Conservation (phyloP, 2,888 invertebrate genomes). For the Caenorhabditis imperialis region DNA sequence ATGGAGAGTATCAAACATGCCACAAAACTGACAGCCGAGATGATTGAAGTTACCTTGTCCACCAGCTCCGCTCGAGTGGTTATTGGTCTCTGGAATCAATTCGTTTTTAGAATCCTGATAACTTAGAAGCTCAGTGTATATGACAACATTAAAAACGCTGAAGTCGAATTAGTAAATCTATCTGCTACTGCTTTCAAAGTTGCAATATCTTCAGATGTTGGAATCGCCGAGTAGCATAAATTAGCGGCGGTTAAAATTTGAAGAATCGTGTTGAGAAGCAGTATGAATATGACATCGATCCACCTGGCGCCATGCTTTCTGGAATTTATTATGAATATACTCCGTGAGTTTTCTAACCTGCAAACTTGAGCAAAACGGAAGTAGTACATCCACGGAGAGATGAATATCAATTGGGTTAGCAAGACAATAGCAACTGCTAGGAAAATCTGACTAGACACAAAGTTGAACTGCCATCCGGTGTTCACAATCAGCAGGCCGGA, state of each 20-base stretch:
- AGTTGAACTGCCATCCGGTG: conserved; percentile 39
- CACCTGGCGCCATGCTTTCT: conserved; percentile 23
- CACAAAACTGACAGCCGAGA: conserved; percentile 14
- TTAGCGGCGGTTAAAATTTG: conserved; percentile 16
- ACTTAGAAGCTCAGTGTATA: conserved; percentile 4
- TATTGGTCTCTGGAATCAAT: conserved; percentile 11
- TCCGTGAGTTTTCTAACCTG: conserved; percentile 3
- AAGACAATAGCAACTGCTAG: conserved; percentile 22
- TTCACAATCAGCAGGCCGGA: conserved; percentile 31
- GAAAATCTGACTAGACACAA: conserved; percentile 15
- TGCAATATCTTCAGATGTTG: background rate
- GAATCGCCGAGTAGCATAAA: conserved; percentile 17
- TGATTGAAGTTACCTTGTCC: conserved; percentile 9
- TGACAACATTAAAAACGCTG: conserved; percentile 15
- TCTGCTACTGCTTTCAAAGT: background rate
- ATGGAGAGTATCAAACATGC: conserved; percentile 3
- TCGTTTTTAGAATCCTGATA: background rate
- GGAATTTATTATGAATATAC: no score
- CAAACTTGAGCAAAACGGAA: conserved; percentile 38
- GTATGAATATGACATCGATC: background rate
- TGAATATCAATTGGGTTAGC: conserved; percentile 27
- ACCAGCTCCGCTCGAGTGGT: background rate
- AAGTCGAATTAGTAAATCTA: conserved; percentile 1
- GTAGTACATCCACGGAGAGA: conserved; percentile 32
- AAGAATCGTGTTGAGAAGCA: conserved; percentile 3